These are phyloP conservation scores for Carpatolechia fugitivella DNA, from an alignment of 2,888 invertebrate genomes.

Conservation along the genomic window DNA sequence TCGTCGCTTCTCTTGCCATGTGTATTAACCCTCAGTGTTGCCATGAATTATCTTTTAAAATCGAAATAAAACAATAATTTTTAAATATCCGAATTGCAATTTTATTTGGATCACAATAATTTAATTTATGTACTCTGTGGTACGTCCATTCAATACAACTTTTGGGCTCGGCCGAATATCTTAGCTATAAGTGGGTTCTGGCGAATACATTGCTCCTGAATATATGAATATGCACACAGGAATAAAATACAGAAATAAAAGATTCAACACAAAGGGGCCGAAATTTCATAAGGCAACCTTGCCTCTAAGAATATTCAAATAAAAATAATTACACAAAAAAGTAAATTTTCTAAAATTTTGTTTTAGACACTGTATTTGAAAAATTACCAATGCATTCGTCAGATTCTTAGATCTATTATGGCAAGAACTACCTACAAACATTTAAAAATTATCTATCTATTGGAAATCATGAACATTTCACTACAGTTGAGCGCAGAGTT, in stretches of 20 bases:
- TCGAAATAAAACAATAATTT: conserved; percentile 28
- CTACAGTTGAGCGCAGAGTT: background rate
- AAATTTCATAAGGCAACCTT: too few species aligned
- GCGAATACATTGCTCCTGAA: background rate
- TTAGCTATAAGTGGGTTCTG: conserved; percentile 18
- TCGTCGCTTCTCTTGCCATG: too few species aligned
- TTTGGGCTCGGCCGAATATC: conserved; percentile 38
- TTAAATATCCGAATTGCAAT: conserved; percentile 34
- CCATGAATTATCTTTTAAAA: background rate
- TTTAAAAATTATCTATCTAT: conserved; percentile 20
- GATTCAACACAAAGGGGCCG: too few species aligned
- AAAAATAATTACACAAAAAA: too few species aligned
- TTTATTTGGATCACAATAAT: conserved; percentile 34
- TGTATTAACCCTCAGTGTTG: too few species aligned
- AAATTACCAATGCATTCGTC: conserved; percentile 4
- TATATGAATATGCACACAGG: background rate
- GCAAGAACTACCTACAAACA: conserved; percentile 26
- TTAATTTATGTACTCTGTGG: conserved; percentile 32
- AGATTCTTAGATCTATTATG: conserved; percentile 20
- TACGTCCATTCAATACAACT: conserved; percentile 20
- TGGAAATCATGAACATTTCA: background rate
- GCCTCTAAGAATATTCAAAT: too few species aligned
- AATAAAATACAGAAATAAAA: too few species aligned
- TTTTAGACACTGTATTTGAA: too few species aligned
- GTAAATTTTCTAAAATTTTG: too few species aligned